Evolutionary conservation across 2,113 vertebrate genomes (phyloP).

Genomic region (Oncorhynchus tshawytscha): DNA sequence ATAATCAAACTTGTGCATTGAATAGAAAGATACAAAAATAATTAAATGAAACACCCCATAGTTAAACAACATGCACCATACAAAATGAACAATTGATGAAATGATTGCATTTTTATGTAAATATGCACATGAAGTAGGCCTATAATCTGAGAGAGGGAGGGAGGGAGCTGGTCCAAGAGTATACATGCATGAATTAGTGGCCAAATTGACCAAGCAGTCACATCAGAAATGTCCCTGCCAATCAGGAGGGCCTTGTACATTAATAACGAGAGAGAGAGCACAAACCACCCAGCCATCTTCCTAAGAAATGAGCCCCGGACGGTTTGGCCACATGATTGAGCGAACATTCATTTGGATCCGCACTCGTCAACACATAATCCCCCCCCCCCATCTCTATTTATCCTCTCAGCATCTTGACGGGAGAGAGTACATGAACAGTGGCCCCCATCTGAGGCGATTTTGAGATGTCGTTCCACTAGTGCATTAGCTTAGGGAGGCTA

Average conservation of each 20-base stretch:
- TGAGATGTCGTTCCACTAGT: conserved; percentile 52
- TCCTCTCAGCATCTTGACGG: conserved; percentile 71
- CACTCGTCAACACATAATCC: conserved; percentile 69
- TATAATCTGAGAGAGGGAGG: conserved; percentile 62
- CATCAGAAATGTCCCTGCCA: conserved; percentile 62
- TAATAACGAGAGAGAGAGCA: conserved; percentile 49
- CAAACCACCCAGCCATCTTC: conserved; percentile 4
- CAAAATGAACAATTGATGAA: conserved; percentile 35
- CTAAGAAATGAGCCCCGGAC: conserved; percentile 7
- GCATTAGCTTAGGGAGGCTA: conserved; percentile 53
- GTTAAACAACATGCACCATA: conserved; percentile 17
- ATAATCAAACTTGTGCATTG: conserved; percentile 21
- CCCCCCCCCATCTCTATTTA: conserved; percentile 70
- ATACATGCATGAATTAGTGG: conserved; percentile 57
- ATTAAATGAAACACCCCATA: conserved; percentile 20
- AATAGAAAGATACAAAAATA: conserved; percentile 32
- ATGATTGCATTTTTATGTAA: conserved; percentile 49
- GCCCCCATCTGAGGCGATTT: conserved; percentile 62
- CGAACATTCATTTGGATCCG: conserved; percentile 68
- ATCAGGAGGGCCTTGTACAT: conserved; percentile 58
- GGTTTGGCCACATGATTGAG: conserved; percentile 50
- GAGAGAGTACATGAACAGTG: conserved; percentile 64
- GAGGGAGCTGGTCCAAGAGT: conserved; percentile 23
- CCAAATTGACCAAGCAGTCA: conserved; percentile 68
- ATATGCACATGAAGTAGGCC: conserved; percentile 48